These are phyloP conservation scores for Dasyurus viverrinus DNA, from an alignment of 2,113 vertebrate genomes.

Conservation along the genomic window DNA sequence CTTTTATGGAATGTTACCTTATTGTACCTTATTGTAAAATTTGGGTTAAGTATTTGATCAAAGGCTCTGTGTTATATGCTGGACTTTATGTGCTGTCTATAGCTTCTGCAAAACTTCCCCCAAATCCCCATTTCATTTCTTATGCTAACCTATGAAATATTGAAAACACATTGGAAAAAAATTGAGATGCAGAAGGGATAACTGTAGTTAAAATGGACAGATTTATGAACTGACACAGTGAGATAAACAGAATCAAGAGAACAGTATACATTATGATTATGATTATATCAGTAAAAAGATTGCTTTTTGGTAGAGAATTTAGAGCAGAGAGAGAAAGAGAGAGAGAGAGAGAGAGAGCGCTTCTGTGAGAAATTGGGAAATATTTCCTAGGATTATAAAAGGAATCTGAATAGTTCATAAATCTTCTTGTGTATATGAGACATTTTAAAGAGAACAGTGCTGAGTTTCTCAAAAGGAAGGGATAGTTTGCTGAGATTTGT, in stretches of 20 bases:
- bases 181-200: too few relatives aligned
- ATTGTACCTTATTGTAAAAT: too few relatives aligned
- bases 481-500: not conserved
- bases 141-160: too few relatives aligned
- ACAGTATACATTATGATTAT: not conserved
- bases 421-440: constrained; percentile 19
- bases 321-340: not conserved
- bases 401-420: not conserved
- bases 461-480: constrained; percentile 38
- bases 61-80: too few relatives aligned
- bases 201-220: not conserved
- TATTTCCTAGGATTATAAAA: not conserved
- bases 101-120: too few relatives aligned
- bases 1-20: too few relatives aligned
- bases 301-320: not conserved
- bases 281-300: not conserved
- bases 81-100: too few relatives aligned
- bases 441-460: constrained; percentile 13
- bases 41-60: too few relatives aligned
- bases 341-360: not conserved
- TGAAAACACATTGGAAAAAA: too few relatives aligned
- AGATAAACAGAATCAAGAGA: not conserved
- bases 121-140: too few relatives aligned
- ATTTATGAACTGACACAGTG: not conserved
- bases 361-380: not conserved